A percentile compares a stretch with the other conserved stretches of the same genome.
phyloP scores from a whole-genome alignment of 2,113 vertebrate genomes.

The Mustela lutreola region DNA sequence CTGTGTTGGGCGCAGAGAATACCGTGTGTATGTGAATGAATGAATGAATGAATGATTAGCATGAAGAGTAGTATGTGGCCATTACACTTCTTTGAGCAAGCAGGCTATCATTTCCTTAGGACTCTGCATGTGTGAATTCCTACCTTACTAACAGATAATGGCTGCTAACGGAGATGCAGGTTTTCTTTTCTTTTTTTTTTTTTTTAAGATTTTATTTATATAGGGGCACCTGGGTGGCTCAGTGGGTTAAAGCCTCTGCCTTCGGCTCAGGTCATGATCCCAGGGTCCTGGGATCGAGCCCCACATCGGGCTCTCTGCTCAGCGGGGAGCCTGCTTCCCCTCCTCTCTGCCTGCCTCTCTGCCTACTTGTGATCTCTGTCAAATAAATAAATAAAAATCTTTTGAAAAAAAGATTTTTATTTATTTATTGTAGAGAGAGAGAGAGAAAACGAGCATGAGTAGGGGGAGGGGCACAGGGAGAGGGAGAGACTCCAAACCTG shows the following conservation, averaged over 20 bases:
- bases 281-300: too few relatives aligned
- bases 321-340: too few relatives aligned
- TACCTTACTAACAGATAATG: not conserved
- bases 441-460: not conserved
- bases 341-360: too few relatives aligned
- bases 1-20: not conserved
- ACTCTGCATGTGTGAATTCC: not conserved
- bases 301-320: too few relatives aligned
- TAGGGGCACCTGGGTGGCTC: not conserved
- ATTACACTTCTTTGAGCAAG: not conserved
- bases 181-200: not conserved
- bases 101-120: not conserved
- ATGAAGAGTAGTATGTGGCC: not conserved
- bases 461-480: not conserved
- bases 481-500: not conserved
- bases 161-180: not conserved
- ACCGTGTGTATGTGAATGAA: not conserved
- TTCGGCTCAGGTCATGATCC: too few relatives aligned
- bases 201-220: not conserved
- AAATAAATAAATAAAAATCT: too few relatives aligned
- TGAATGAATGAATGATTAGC: not conserved
- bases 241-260: too few relatives aligned
- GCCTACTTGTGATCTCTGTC: too few relatives aligned
- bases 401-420: too few relatives aligned
- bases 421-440: too few relatives aligned